Evolutionary conservation across 2,113 vertebrate species (phyloP), one percentile per base, ranked within the genome.

Genomic region (Oryzias melastigma): DNA sequence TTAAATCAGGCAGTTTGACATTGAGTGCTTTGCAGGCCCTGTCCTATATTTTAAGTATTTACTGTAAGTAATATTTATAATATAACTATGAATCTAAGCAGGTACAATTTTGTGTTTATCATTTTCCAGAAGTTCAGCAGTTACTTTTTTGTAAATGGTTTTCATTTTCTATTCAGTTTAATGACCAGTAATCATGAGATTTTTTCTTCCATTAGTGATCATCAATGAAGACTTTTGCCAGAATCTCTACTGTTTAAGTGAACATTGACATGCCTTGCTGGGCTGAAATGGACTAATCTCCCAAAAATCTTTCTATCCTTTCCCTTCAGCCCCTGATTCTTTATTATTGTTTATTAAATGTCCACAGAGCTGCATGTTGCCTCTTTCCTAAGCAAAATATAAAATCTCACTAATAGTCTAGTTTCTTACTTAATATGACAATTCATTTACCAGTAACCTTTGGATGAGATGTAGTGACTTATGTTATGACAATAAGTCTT

Each of bases 121-220:
- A 4, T 24, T 49, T n/a, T 20, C 2, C 13, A 44, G 10, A 40
- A 18, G 3, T 19, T 5, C 61, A n/a, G 16, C 56, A 57, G 57
- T 77, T 65, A 78, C 82, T 71, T 60, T n/a, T 70, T 56, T 58
- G 55, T 58, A 80, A 77, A 76, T 75, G 54, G 66, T 62, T 58
- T 55, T 74, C 80, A 82, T 88, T 86, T 64, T 81, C 80, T 85
- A 49, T 56, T 56, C 35, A 55, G 62, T 77, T 45, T 68, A 58
- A 43, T 64, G 52, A 82, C 89, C 84, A 87, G 3, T 88, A 78
- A 90, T 86, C 83, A 87, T 77, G 69, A 84, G 85, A 85, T 80
- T 75, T 85, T 85, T 64, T 52, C 40, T 4, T 4, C 6, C 25
- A 27, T 27, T 27, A 27, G 50, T 45, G 75, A 78, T 81, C 80